Evolutionary conservation across 2,113 vertebrate genomes (phyloP).

Genomic region (Rhinoptilus africanus): DNA sequence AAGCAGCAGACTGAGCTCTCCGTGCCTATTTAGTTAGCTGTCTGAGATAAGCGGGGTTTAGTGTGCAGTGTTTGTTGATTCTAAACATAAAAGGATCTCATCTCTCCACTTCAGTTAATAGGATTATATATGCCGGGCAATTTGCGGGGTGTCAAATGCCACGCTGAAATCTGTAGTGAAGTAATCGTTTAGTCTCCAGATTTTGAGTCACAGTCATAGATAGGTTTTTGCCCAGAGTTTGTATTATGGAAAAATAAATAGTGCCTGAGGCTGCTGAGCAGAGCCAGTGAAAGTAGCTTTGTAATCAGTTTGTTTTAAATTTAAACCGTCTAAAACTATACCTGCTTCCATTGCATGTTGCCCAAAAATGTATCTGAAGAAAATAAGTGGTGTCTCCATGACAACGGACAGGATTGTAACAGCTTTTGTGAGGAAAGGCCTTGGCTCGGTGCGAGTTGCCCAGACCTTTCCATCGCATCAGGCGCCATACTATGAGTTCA

Average conservation of each 20-base stretch:
- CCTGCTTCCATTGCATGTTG: not conserved
- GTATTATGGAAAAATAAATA: not conserved
- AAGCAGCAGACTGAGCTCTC: not conserved
- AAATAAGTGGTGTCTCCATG: not conserved
- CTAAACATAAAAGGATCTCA: slow-evolving; percentile 19
- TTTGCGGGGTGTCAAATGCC: not conserved
- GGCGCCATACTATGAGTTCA: not conserved
- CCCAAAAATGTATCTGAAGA: not conserved
- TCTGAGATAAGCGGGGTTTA: not conserved
- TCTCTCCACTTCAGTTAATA: not conserved
- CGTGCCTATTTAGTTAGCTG: not conserved
- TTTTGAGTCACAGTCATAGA: not conserved
- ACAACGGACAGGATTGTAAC: not conserved
- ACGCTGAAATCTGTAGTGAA: not conserved
- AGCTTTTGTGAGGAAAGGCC: not conserved
- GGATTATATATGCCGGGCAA: slow-evolving; percentile 28
- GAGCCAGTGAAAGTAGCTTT: not conserved
- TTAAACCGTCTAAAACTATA: not conserved
- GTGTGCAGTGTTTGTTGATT: not conserved
- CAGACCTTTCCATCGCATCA: not conserved
- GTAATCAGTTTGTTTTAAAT: not conserved
- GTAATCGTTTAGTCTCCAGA: not conserved
- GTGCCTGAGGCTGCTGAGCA: not conserved
- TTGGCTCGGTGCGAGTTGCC: not conserved
- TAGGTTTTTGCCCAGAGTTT: not conserved